Percentiles rank a stretch among this genome's conserved stretches.
These are phyloP conservation scores for Spodoptera picta DNA, from an alignment of 2,888 invertebrate genomes.

Conservation along the genomic window DNA sequence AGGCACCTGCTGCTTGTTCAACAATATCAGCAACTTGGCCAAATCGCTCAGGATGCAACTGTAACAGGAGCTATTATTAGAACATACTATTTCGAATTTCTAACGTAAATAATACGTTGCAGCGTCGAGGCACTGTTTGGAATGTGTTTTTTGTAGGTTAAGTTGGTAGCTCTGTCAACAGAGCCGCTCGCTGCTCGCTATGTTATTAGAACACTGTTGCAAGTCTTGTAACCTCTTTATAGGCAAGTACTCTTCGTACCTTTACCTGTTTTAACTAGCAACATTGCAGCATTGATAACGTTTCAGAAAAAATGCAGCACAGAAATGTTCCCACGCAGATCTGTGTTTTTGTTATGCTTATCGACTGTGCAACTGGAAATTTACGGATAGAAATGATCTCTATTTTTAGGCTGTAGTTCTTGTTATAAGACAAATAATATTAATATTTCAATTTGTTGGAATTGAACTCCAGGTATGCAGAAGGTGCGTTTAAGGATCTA, in stretches of 20 bases:
- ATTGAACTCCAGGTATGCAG: too few species aligned
- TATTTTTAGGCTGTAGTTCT: conserved; percentile 3
- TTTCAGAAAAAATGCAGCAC: conserved; percentile 15
- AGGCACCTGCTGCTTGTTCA: conserved; percentile 93
- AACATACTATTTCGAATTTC: conserved; percentile 44
- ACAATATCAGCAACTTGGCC: conserved; percentile 93
- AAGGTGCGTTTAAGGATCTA: too few species aligned
- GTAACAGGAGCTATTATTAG: conserved; percentile 61
- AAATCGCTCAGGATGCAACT: conserved; percentile 91
- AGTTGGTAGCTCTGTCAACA: conserved; percentile 44
- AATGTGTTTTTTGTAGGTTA: conserved; percentile 49
- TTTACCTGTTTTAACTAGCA: conserved; percentile 2
- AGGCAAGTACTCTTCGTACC: conserved; percentile 13
- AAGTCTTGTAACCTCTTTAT: conserved; percentile 36
- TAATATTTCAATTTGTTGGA: too few species aligned
- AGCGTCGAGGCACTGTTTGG: conserved; percentile 37
- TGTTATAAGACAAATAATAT: too few species aligned
- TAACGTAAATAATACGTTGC: conserved; percentile 52
- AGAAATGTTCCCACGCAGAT: conserved; percentile 9
- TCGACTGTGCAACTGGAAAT: neutral
- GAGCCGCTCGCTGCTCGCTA: conserved; percentile 30
- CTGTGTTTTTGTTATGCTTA: conserved; percentile 15
- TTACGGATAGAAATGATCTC: neutral
- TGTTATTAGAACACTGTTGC: conserved; percentile 34
- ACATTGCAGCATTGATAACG: conserved; percentile 8